Conservation (phyloP, 1,140 invertebrate genomes). For the Plodia interpunctella region DNA sequence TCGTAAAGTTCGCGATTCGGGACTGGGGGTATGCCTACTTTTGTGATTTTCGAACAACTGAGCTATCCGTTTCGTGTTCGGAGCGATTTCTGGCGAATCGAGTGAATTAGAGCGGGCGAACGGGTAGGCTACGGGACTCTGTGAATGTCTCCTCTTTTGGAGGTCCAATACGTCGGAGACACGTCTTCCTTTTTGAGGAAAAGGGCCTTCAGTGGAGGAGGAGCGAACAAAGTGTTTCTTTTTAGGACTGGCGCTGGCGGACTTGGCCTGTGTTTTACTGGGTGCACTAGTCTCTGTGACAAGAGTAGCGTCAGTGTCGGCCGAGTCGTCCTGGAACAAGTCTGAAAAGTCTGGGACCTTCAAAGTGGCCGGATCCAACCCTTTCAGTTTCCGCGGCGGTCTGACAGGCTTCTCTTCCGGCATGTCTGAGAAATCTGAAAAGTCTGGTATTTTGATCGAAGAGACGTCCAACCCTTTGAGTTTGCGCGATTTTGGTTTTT, state of each 20-base stretch:
- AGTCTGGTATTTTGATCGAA: conserved; percentile 38
- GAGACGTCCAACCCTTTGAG: conserved; percentile 52
- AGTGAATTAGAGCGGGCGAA: conserved; percentile 47
- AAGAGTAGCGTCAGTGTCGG: conserved; percentile 46
- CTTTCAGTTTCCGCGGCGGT: conserved; percentile 45
- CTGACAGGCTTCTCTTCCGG: conserved; percentile 34
- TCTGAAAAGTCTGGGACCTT: conserved; percentile 44
- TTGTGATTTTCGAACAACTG: conserved; percentile 51
- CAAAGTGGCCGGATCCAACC: conserved; percentile 42
- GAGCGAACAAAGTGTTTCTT: conserved; percentile 30
- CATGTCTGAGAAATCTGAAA: conserved; percentile 21
- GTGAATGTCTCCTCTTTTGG: conserved; percentile 32
- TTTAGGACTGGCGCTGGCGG: conserved; percentile 25
- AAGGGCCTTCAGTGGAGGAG: conserved; percentile 31
- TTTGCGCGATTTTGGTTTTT: conserved; percentile 38
- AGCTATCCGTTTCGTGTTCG: conserved; percentile 48
- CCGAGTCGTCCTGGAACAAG: conserved; percentile 40
- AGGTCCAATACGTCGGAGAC: conserved; percentile 39
- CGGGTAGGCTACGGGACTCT: conserved; percentile 30
- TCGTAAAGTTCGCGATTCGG: conserved; percentile 33
- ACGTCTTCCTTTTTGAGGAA: conserved; percentile 30
- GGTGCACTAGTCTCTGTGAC: conserved; percentile 19
- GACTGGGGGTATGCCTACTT: conserved; percentile 40
- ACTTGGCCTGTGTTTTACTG: conserved; percentile 27
- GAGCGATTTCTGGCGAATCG: conserved; percentile 36